A percentile compares a stretch with the other conserved stretches of the same genome.
phyloP scores from a whole-genome alignment of 2,113 vertebrate genomes.

The Dunckerocampus dactyliophorus region DNA sequence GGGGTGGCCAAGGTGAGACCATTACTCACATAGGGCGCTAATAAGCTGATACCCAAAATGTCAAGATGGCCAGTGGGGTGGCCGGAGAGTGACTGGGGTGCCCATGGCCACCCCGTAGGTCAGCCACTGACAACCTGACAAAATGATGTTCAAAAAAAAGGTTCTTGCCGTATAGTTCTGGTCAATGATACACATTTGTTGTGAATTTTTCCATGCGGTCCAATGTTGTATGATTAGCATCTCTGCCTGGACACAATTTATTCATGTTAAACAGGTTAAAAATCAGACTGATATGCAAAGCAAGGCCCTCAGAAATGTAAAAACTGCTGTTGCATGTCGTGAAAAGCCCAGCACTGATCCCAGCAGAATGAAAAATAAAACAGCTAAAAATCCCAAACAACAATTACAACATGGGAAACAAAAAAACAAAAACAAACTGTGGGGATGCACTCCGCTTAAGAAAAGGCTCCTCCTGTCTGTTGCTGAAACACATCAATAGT shows the following conservation, averaged over 20 bases:
- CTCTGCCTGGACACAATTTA: constrained; percentile 23
- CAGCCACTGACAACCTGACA: no score
- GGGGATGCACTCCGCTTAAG: constrained; percentile 46
- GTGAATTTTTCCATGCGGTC: constrained; percentile 9
- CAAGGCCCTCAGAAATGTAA: constrained; percentile 4
- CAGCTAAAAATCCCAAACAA: constrained; percentile 22
- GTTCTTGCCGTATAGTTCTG: constrained; percentile 33
- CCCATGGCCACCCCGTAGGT: no score
- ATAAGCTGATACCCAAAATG: no score
- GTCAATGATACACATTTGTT: not conserved
- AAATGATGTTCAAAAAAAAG: not conserved
- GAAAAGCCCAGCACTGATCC: constrained; percentile 28
- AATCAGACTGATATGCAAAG: constrained; percentile 34
- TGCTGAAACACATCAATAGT: constrained; percentile 79
- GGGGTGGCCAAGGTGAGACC: no score
- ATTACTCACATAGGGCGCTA: no score
- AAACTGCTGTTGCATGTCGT: constrained; percentile 17
- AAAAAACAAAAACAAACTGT: constrained; percentile 20
- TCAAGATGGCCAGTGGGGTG: no score
- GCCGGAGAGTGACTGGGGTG: no score
- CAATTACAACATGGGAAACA: constrained; percentile 24
- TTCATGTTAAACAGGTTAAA: constrained; percentile 20
- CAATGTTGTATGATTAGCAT: constrained; percentile 18
- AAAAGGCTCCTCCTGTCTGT: constrained; percentile 71
- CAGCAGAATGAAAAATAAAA: constrained; percentile 8